These are phyloP conservation scores for Plutomurus gul DNA, from an alignment of 1,140 invertebrate species.

Conservation along the genomic window DNA sequence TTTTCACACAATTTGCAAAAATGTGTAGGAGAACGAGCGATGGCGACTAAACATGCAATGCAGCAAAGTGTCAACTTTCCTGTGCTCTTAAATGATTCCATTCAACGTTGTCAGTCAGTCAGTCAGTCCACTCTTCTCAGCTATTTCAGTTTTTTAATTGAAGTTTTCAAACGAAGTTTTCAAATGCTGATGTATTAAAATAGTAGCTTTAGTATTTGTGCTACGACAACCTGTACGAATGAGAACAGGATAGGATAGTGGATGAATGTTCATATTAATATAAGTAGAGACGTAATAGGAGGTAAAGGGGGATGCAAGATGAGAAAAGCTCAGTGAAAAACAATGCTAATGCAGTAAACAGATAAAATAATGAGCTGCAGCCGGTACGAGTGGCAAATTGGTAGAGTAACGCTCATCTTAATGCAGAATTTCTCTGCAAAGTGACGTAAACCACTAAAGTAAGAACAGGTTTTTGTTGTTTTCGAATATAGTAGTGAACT, in stretches of 20 bases:
- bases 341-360: neutral
- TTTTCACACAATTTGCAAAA: too few species aligned
- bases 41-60: too few species aligned
- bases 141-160: conserved; percentile 6
- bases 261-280: too few species aligned
- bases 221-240: too few species aligned
- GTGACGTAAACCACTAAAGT: too few species aligned
- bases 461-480: conserved; percentile 18
- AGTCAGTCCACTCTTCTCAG: neutral
- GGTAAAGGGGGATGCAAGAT: too few species aligned
- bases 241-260: too few species aligned
- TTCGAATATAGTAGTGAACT: too few species aligned
- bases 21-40: too few species aligned
- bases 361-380: neutral
- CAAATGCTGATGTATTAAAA: neutral
- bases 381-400: neutral
- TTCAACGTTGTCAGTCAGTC: conserved; percentile 12
- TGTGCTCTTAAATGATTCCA: neutral
- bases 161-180: neutral
- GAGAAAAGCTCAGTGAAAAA: too few species aligned
- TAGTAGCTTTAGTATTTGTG: too few species aligned
- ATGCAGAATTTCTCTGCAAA: neutral
- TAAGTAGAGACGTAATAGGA: too few species aligned
- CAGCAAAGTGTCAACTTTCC: neutral
- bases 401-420: conserved; percentile 9